A percentile compares a stretch with the other conserved stretches of the same genome.
These are phyloP conservation scores for Glaucidium brasilianum DNA, from an alignment of 2,113 vertebrate genomes.

Conservation along the genomic window DNA sequence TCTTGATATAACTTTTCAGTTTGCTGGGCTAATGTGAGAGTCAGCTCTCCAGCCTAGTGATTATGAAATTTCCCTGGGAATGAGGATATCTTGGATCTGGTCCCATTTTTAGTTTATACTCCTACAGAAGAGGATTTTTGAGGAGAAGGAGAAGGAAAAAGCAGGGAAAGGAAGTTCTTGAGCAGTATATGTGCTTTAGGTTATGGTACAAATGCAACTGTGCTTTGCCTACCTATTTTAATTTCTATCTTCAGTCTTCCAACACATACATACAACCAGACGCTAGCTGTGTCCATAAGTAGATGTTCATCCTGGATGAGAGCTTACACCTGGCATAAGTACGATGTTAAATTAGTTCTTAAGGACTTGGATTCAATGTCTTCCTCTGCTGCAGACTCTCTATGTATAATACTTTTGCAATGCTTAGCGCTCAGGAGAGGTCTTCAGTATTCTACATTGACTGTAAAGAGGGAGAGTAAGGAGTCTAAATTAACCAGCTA, in stretches of 20 bases:
- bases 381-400: neutral
- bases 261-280: neutral
- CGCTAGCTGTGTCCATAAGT: rapidly evolving
- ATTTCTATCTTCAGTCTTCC: neutral
- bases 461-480: neutral
- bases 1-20: neutral
- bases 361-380: neutral
- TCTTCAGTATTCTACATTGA: neutral
- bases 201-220: neutral
- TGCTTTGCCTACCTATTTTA: neutral
- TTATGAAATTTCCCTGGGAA: neutral
- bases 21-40: neutral
- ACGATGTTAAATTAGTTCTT: neutral
- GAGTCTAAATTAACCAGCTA: neutral
- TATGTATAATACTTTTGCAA: neutral
- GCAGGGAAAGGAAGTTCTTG: neutral
- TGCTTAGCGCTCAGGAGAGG: neutral
- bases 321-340: neutral
- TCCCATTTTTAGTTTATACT: neutral
- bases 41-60: neutral
- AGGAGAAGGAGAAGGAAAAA: neutral
- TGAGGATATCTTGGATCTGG: neutral
- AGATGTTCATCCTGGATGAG: neutral
- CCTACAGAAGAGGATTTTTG: neutral
- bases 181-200: neutral